Conservation (phyloP, 2,797 vertebrate species). For the Salarias fasciatus region DNA sequence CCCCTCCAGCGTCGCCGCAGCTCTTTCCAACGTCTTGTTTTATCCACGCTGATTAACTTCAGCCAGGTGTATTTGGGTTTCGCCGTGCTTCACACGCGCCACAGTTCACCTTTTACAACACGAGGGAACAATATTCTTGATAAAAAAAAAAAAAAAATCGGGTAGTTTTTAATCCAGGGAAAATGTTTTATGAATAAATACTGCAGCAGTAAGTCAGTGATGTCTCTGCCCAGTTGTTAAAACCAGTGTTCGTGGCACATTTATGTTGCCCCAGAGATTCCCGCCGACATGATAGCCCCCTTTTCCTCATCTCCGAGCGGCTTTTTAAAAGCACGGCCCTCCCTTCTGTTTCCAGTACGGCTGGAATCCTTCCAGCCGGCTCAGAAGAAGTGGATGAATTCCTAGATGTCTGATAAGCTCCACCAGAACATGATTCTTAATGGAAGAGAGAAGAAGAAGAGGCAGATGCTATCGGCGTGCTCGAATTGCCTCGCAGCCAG, state of each 20-base stretch:
- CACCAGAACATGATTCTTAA: slow-evolving; percentile 77
- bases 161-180: slow-evolving; percentile 66
- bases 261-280: slow-evolving; percentile 69
- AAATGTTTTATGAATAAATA: slow-evolving; percentile 58
- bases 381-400: slow-evolving; percentile 76
- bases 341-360: slow-evolving; percentile 64
- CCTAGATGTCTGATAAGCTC: slow-evolving; percentile 80
- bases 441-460: slow-evolving; percentile 74
- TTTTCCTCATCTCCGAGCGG: slow-evolving; percentile 52
- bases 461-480: slow-evolving; percentile 75
- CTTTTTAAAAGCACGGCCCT: slow-evolving; percentile 61
- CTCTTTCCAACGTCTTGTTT: slow-evolving; percentile 64
- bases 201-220: slow-evolving; percentile 60
- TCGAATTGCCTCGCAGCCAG: slow-evolving; percentile 66
- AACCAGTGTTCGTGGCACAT: slow-evolving; percentile 74
- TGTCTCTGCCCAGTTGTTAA: slow-evolving; percentile 73
- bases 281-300: slow-evolving; percentile 61
- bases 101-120: slow-evolving; percentile 40
- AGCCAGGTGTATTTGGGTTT: slow-evolving; percentile 62
- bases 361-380: slow-evolving; percentile 69
- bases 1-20: slow-evolving; percentile 56
- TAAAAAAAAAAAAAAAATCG: slow-evolving; percentile 14
- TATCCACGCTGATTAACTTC: slow-evolving; percentile 63
- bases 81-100: slow-evolving; percentile 47
- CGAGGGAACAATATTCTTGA: slow-evolving; percentile 27